Percentiles rank a stretch among this genome's conserved stretches.
Conservation (phyloP, 2,113 vertebrate genomes). For the Eretmochelys imbricata region DNA sequence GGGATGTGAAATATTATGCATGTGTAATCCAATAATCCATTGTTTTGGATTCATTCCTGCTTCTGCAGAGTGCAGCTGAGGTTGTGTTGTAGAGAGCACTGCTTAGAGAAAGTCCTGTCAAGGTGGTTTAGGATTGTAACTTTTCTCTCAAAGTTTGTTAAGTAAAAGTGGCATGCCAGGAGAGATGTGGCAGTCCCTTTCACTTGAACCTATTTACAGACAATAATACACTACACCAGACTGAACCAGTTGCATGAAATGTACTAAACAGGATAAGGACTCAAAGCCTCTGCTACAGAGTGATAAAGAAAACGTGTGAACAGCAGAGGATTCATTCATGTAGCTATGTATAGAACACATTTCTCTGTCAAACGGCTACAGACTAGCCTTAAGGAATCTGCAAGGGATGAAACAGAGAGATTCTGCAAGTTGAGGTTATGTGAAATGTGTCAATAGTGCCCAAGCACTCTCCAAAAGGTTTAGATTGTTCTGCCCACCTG, state of each 20-base stretch:
- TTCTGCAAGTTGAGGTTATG: background rate
- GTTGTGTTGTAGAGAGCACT: background rate
- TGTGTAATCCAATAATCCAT: accelerated
- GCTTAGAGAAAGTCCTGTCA: background rate
- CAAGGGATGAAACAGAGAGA: background rate
- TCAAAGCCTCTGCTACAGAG: accelerated
- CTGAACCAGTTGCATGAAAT: background rate
- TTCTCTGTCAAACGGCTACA: background rate
- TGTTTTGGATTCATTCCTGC: accelerated
- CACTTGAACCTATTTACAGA: background rate
- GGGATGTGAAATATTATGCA: accelerated
- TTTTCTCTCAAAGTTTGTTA: background rate
- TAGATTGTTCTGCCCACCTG: background rate
- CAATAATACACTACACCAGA: background rate
- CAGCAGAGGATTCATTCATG: background rate
- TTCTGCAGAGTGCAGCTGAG: background rate
- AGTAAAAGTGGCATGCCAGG: background rate
- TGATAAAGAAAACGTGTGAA: accelerated
- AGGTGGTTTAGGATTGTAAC: background rate
- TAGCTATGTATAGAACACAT: background rate
- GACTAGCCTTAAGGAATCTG: background rate
- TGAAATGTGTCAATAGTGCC: background rate
- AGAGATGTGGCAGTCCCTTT: background rate
- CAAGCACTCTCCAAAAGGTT: background rate
- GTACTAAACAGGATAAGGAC: background rate